Evolutionary conservation across 2,888 invertebrate genomes (phyloP), one percentile per base, ranked within the genome.

Genomic region (Athalia cordata): DNA sequence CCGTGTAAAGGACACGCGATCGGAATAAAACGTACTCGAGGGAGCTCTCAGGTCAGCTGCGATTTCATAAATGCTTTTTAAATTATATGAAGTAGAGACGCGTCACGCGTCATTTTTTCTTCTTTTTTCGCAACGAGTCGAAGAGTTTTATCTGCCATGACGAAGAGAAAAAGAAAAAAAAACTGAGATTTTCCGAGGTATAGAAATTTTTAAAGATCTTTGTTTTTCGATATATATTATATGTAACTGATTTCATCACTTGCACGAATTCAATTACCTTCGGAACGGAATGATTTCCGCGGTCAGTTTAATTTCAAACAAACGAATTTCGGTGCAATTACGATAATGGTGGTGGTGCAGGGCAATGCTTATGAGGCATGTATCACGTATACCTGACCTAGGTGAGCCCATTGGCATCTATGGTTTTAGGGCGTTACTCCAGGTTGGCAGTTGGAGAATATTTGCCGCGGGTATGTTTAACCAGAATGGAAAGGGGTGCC

Each of bases 401-500:
- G 68, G 68, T 50, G 52, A 68, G 68, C 55, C 43, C 11, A 29
- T 29, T 49, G 66, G 9, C 52, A 55, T 43, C 29, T 29, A 29
- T 50, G 43, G 67, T 52, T 67, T 70, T 82, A 84, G 86, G 86
- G 84, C 82, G 85, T 83, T 29, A 29, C 29, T 29, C 84, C 85
- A 83, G 82, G 88, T 88, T 87, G 85, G 85, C 87, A 87, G 88
- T 88, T 29, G 29, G 89, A 88, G 87, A 87, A 89, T 89, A 89
- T 88, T 59, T 59, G 47, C 50, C 89, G 89, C 88, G 55, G 55
- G 89, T 88, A 87, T 89, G 89, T 90, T 90, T 89, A 89, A 90
- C 89, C 88, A 90, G 90, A 86, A 81, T 90, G 90, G 29, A 29
- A 29, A 29, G 29, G 29, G 29, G 29, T 29, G 29, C 29, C 29